Base-by-base conservation (phyloP, 2,888 invertebrate species). In the Pyrocoelia pectoralis region DNA sequence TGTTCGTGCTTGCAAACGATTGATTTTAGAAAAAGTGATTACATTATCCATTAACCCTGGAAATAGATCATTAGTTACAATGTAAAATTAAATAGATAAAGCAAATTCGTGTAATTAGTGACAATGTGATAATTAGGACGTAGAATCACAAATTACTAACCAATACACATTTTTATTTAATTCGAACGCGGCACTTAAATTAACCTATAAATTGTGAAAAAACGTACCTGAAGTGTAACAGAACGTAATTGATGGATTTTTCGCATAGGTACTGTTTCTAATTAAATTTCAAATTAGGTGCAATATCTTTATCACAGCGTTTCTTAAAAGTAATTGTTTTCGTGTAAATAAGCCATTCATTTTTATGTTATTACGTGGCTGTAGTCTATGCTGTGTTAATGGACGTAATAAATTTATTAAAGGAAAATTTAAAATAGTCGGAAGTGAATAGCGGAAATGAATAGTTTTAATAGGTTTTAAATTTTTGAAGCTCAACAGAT, bases 391-490 rank as follows among this genome's bases (percentile, higher is more conserved):
- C 18, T 46, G 2, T 18, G 18, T 46, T 46, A 46, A 46, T n/a
- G 33, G 33, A n/a, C n/a, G 33, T 33, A 24, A 46, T 18, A 46
- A 46, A 46, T 17, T 46, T 46, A 33, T n/a, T 17, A 46, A 46
- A 46, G 43, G n/a, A n/a, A 41, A 41, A 41, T 41, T 41, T 41
- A 5, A 41, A 41, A 8, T 41, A 24, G 24, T 24, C 24, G 24
- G 24, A 8, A 24, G 24, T 5, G 24, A 24, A 24, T 24, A 24
- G 4, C 24, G 24, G 24, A 24, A 24, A 3, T 41, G 13, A 12
- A 41, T 41, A 17, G 46, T 46, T 46, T 48, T 48, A 19, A 28
- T 50, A 28, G 49, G 24, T 46, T 17, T 17, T 46, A 46, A 17
- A 46, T 46, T 46, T 46, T 17, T 46, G 46, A n/a, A 18, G 46